phyloP scores from a whole-genome alignment of 2,113 vertebrate genomes.

The Nothoprocta pentlandii region DNA sequence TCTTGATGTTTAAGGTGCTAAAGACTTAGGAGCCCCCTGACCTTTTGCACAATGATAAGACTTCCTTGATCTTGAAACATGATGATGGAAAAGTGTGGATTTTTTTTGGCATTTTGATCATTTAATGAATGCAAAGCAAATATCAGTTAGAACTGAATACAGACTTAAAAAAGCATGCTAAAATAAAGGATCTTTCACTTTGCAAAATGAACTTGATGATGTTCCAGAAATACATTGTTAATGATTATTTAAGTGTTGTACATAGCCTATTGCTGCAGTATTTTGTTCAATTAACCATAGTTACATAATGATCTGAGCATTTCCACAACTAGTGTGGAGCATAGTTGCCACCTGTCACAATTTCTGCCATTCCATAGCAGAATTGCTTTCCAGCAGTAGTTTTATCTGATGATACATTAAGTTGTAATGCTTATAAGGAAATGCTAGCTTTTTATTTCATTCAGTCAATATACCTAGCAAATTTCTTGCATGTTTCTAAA shows the following conservation, averaged over 20 bases:
- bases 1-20: conserved; percentile 62
- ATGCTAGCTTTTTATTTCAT: not conserved
- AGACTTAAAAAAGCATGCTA: not conserved
- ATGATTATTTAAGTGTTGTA: not conserved
- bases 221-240: not conserved
- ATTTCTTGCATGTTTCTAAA: not conserved
- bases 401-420: not conserved
- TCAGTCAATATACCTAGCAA: not conserved
- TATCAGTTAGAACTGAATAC: not conserved
- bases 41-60: conserved; percentile 49
- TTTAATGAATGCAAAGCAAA: not conserved
- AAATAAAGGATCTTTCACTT: not conserved
- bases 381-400: not conserved
- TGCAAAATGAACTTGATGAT: not conserved
- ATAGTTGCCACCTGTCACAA: not conserved
- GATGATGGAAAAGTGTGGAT: not conserved
- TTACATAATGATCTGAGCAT: not conserved
- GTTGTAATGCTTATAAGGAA: not conserved
- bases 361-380: not conserved
- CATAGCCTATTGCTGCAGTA: not conserved
- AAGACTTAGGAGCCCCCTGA: conserved; percentile 48
- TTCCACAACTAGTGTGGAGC: not conserved
- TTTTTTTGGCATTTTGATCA: not conserved
- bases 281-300: not conserved
- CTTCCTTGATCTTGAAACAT: conserved; percentile 22